Percentiles rank a stretch among this genome's conserved stretches.
Conservation (phyloP, 2,113 vertebrate genomes). For the Lepisosteus osseus region DNA sequence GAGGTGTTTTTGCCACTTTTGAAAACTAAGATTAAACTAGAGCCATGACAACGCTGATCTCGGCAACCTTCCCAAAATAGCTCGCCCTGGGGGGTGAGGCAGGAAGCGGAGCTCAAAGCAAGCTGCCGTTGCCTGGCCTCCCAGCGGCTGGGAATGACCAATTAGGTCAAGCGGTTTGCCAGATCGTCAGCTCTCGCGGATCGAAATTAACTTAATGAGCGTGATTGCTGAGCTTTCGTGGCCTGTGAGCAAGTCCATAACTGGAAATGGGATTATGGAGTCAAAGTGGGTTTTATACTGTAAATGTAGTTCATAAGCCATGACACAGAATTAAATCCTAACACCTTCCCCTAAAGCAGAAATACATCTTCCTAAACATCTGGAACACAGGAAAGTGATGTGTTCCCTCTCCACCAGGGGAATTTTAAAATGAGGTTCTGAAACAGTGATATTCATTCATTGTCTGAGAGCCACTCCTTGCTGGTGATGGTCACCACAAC, state of each 20-base stretch:
- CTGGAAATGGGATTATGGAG: neutral
- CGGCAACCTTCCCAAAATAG: neutral
- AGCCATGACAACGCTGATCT: neutral
- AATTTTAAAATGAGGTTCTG: too few species aligned
- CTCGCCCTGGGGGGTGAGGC: neutral
- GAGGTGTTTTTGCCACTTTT: neutral
- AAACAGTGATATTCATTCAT: too few species aligned
- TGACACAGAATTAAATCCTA: too few species aligned
- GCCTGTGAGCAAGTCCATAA: neutral
- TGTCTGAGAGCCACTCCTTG: too few species aligned
- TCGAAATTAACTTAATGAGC: slow-evolving; percentile 10
- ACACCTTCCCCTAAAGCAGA: too few species aligned
- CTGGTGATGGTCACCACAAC: too few species aligned
- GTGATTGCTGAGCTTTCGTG: neutral
- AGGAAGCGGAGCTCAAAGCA: neutral
- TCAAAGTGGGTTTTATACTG: neutral
- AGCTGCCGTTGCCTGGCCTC: neutral
- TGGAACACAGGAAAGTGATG: too few species aligned
- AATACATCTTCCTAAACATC: too few species aligned
- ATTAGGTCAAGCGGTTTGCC: neutral
- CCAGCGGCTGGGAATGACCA: neutral
- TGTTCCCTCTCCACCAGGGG: too few species aligned
- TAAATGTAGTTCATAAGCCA: too few species aligned
- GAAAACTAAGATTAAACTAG: neutral
- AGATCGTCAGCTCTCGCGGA: neutral